Base-by-base conservation (phyloP, 2,888 invertebrate species). In the Drosophila conformis region DNA sequence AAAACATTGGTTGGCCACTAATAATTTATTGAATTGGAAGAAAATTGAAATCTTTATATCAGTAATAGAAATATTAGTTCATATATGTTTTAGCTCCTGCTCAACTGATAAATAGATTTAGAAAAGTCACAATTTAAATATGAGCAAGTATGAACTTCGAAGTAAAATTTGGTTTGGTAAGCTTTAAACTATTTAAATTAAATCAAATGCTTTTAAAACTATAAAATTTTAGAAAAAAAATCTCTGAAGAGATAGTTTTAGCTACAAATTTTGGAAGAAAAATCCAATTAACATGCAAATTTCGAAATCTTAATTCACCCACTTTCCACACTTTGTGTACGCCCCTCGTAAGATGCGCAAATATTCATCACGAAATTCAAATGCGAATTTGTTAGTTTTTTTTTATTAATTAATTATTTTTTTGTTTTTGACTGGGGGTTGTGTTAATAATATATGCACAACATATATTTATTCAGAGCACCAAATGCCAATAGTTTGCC, bases 401-500 rank as follows among this genome's bases (percentile, higher is more conserved):
- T 27, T 46, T 46, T 15, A 18, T 18, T 29, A 13, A 38, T n/a
- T 38, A n/a, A 27, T 15, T n/a, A 21, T 21, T 29, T 33, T 33
- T 3, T 10, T 21, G 7, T 21, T 59, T 42, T 38, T 38, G 29
- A 21, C 21, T 21, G 21, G 21, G 21, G 21, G 21, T 21, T 21
- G 21, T 21, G 21, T 21, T 21, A 21, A 21, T 21, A 21, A 21
- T 21, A 21, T 21, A 21, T 21, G 21, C 21, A 21, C 21, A 21
- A 21, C 21, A 21, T 21, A 21, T 21, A 1, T 21, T 21, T 3
- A 31, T 54, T 27, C 36, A 40, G 31, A 48, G 21, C 38, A 36
- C 1, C 36, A 5, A 85, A 89, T 85, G 73, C 64, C 77, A 82
- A 77, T 31, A 74, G 78, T 49, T 83, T 65, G 70, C 89, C 89